These are phyloP conservation scores for Amphimallon solstitiale DNA, from an alignment of 2,888 invertebrate genomes.

Conservation along the genomic window DNA sequence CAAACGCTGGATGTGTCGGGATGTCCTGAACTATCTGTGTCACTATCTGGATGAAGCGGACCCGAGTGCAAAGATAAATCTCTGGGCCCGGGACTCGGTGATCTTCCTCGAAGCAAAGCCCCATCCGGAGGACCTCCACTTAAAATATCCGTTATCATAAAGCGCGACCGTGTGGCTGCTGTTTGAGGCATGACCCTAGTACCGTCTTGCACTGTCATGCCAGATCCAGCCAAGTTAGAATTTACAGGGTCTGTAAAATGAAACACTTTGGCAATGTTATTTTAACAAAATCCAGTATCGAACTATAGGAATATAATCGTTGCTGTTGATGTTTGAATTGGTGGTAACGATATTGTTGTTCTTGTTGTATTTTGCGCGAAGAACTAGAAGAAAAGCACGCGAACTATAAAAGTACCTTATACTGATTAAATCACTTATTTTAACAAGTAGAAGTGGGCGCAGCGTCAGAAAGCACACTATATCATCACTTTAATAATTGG, in stretches of 20 bases:
- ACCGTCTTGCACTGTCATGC: constrained; percentile 65
- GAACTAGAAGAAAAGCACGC: no score
- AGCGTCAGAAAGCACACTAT: no score
- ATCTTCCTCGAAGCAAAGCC: constrained; percentile 64
- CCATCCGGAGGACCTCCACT: constrained; percentile 69
- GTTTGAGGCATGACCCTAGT: constrained; percentile 62
- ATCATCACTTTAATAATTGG: no score
- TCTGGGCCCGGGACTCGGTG: constrained; percentile 67
- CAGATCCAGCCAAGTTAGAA: constrained; percentile 59
- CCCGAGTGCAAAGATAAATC: constrained; percentile 66
- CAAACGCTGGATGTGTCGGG: constrained; percentile 67
- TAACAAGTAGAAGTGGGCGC: no score
- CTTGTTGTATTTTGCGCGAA: no score
- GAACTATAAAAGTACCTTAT: no score
- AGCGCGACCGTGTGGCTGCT: constrained; percentile 76
- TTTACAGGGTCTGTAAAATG: constrained; percentile 59
- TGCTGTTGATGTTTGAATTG: no score
- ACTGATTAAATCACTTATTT: no score
- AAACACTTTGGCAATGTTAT: constrained; percentile 56
- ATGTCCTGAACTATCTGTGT: constrained; percentile 67
- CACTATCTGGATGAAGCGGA: constrained; percentile 63
- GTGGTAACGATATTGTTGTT: no score
- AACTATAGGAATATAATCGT: no score
- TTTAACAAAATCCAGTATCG: no score
- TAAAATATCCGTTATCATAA: constrained; percentile 92